A percentile compares a stretch with the other conserved stretches of the same genome.
Conservation (phyloP, 1,140 invertebrate species). For the Subanguina moxae region DNA sequence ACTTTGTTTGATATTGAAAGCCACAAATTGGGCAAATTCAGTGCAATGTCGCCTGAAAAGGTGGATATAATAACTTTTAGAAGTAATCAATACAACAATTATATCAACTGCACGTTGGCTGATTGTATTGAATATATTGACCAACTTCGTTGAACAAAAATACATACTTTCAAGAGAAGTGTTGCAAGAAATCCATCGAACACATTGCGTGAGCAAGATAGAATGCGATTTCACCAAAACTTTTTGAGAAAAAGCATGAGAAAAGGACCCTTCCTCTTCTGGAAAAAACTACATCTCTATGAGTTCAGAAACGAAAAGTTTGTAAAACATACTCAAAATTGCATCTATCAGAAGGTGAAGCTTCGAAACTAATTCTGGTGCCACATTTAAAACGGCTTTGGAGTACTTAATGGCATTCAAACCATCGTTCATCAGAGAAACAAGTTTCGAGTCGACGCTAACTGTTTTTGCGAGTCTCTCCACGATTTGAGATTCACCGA, state of each 20-base stretch:
- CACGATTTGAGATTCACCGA: neutral
- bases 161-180: neutral
- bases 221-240: neutral
- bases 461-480: neutral
- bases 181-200: slow-evolving; percentile 1
- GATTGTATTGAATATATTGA: too few species aligned
- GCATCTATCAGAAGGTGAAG: neutral
- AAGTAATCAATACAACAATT: too few species aligned
- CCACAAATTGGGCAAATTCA: too few species aligned
- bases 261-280: neutral
- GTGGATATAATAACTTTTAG: too few species aligned
- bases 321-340: slow-evolving; percentile 2
- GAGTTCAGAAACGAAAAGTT: too few species aligned
- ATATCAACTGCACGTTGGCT: too few species aligned
- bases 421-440: neutral
- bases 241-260: neutral
- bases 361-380: neutral
- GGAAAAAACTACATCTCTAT: neutral
- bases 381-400: neutral
- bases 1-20: too few species aligned
- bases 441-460: neutral
- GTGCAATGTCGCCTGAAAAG: too few species aligned
- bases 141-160: neutral
- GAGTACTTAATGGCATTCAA: neutral
- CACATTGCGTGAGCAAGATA: neutral